Evolutionary conservation across 2,113 vertebrate genomes (phyloP), one percentile per base, ranked within the genome.

Genomic region (Halcyon senegalensis): DNA sequence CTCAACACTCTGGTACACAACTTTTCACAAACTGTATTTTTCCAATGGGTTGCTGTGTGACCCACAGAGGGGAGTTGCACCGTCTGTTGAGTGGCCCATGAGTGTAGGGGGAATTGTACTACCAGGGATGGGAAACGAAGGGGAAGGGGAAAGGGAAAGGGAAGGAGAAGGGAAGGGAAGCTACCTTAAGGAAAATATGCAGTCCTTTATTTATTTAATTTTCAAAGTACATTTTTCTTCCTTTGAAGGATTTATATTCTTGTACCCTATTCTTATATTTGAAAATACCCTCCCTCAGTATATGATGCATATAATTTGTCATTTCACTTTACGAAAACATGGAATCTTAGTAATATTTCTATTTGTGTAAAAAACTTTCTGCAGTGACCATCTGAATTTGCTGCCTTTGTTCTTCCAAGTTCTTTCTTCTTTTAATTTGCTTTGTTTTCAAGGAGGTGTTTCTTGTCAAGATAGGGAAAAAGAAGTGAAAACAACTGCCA

Each of bases 221-320:
- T 82, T 31, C 20, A 44, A 66, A 70, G 18, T 62, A 2, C 0
- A 53, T 44, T 75, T 58, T 68, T 72, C 10, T 76, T 74, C 11
- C 4, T 64, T 89, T 67, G 18, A 84, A 78, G 2, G 2, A 5
- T 44, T 77, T 74, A 7, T 12, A 50, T 67, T 77, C 46, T 62
- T 48, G 17, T 43, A 62, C 5, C 3, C 2, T 44, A 8, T 58
- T 85, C 17, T 81, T 74, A 41, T 6, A 73, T 68, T 50, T 68
- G 46, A 89, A 81, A 93, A 91, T 50, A 51, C 44, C 18, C 4
- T 50, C 18, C 6, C 41, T 73, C 16, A 55, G 14, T 37, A n/a
- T 53, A 41, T 30, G 4, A 64, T 70, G 16, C 5, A 17, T 62
- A 37, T 33, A 5, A 60, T 68, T 69, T 1, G 0, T 41, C 0